phyloP scores from a whole-genome alignment of 2,113 vertebrate genomes.

The Colossoma macropomum region DNA sequence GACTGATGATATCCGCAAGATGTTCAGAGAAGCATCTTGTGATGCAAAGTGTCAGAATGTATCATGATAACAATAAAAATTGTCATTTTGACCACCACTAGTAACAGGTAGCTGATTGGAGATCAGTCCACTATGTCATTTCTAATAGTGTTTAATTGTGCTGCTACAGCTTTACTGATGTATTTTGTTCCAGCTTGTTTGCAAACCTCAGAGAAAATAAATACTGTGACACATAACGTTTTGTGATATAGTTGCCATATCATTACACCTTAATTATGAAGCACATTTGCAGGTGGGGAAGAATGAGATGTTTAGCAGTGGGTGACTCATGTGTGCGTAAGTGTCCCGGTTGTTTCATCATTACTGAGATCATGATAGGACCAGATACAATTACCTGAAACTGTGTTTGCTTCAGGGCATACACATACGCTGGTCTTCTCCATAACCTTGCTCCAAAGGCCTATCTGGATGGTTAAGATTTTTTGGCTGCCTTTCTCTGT shows the following conservation, averaged over 20 bases:
- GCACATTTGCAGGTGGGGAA: conserved; percentile 3
- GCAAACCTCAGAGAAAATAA: too few species aligned
- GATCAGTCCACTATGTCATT: background rate
- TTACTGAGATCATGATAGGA: conserved; percentile 18
- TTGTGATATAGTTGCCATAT: background rate
- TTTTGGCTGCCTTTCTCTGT: background rate
- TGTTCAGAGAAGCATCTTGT: too few species aligned
- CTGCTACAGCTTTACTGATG: background rate
- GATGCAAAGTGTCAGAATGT: too few species aligned
- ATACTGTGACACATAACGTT: too few species aligned
- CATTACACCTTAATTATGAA: background rate
- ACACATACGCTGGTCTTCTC: background rate
- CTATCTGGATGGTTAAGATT: background rate
- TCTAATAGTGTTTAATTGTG: background rate
- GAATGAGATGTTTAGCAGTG: background rate
- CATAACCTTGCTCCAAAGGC: background rate
- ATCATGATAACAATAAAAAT: too few species aligned
- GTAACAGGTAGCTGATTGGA: background rate
- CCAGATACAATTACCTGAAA: background rate
- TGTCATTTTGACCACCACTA: background rate
- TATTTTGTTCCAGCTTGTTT: too few species aligned
- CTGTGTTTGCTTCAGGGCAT: conserved; percentile 1
- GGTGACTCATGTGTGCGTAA: background rate
- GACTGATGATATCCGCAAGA: too few species aligned
- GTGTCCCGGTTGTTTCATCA: background rate